Evolutionary conservation across 2,113 vertebrate species (phyloP).

Genomic region (Tragelaphus scriptus): DNA sequence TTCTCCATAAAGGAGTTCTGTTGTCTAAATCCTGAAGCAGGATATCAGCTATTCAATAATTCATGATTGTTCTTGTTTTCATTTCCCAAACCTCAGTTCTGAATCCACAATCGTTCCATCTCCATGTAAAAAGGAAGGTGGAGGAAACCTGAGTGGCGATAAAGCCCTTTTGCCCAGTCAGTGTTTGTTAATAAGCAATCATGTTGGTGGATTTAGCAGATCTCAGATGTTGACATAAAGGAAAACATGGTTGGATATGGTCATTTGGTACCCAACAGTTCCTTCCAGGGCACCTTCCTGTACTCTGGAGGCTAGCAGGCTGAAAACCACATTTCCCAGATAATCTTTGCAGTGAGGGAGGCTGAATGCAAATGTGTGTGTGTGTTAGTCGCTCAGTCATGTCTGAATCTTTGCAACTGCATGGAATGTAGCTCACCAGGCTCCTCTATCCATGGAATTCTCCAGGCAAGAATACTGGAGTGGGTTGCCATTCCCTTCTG

Average conservation of each 20-base stretch:
- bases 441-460: not conserved
- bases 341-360: not conserved
- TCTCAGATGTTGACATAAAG: not conserved
- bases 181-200: not conserved
- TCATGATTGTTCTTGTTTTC: not conserved
- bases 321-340: slow-evolving; percentile 9
- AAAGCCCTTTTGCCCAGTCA: not conserved
- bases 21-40: not conserved
- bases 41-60: slow-evolving; percentile 20
- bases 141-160: not conserved
- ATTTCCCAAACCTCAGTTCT: slow-evolving; percentile 21
- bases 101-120: not conserved
- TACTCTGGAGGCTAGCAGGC: not conserved
- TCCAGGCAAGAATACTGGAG: not conserved
- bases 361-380: not conserved
- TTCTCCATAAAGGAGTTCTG: not conserved
- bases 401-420: not conserved
- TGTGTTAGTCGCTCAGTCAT: not conserved
- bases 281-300: not conserved
- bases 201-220: not conserved
- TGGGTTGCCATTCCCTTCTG: not conserved
- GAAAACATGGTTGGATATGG: not conserved
- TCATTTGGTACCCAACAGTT: not conserved
- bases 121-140: not conserved
- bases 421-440: not conserved